Conservation (phyloP, 2,113 vertebrate genomes). For the Corydoras sp. region DNA sequence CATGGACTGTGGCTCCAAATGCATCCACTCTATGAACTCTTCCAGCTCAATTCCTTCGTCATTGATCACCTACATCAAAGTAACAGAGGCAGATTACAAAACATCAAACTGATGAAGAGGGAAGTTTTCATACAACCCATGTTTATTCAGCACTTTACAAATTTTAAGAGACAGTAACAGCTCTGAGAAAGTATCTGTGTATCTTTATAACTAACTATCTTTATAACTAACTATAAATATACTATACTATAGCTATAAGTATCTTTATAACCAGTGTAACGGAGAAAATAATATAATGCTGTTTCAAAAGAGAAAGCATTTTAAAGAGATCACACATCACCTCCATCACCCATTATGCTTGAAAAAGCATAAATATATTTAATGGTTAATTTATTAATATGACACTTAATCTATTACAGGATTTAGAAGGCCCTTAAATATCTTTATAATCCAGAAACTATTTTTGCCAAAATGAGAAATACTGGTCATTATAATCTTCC, state of each 20-base stretch:
- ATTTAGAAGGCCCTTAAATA: conserved; percentile 1
- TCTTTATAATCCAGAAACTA: conserved; percentile 18
- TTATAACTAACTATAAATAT: too few species aligned
- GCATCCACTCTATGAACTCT: conserved; percentile 85
- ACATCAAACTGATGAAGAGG: too few species aligned
- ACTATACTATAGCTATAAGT: too few species aligned
- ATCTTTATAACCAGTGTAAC: too few species aligned
- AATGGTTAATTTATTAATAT: conserved; percentile 13
- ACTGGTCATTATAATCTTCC: conserved; percentile 14
- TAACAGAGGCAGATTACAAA: neutral
- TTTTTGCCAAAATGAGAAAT: conserved; percentile 6
- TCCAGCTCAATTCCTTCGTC: conserved; percentile 73
- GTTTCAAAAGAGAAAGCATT: neutral
- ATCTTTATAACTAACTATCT: too few species aligned
- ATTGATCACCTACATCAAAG: conserved; percentile 67
- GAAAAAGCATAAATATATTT: too few species aligned
- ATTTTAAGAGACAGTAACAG: neutral
- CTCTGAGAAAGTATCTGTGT: too few species aligned
- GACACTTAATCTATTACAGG: conserved; percentile 13
- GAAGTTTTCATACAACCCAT: neutral
- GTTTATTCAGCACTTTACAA: neutral
- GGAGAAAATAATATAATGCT: neutral
- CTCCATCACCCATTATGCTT: too few species aligned
- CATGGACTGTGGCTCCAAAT: conserved; percentile 80
- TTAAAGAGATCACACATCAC: neutral